phyloP scores from a whole-genome alignment of 2,113 vertebrate species.

The Lepisosteus osseus region DNA sequence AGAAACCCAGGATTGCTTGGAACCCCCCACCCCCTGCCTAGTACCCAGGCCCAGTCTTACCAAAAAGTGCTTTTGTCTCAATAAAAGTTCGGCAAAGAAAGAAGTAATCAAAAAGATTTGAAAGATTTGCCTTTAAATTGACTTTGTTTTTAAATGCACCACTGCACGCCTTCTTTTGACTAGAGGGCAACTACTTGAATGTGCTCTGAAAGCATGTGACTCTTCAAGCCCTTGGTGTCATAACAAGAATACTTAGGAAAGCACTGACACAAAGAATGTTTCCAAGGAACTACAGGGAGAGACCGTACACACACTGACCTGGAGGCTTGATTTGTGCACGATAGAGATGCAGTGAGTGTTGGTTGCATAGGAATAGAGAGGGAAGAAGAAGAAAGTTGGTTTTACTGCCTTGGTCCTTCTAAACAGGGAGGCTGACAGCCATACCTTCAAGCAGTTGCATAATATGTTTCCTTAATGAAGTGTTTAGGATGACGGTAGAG shows the following conservation, averaged over 20 bases:
- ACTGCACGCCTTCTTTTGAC: constrained; percentile 6
- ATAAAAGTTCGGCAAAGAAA: not conserved
- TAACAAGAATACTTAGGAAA: not conserved
- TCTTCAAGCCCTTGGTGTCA: not conserved
- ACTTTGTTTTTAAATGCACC: not conserved
- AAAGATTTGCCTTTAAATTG: not conserved
- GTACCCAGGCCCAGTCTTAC: not conserved
- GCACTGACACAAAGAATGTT: not conserved
- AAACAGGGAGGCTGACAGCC: not conserved
- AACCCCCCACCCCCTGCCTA: no score
- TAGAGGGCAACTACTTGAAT: constrained; percentile 13
- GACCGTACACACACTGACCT: not conserved
- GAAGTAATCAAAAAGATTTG: constrained; percentile 1
- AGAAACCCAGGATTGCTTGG: no score
- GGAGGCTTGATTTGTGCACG: not conserved
- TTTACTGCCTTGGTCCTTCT: not conserved
- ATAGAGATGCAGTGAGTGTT: not conserved
- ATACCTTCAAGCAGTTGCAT: not conserved
- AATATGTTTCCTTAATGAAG: constrained; percentile 16
- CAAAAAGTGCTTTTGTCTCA: not conserved
- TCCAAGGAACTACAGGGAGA: not conserved
- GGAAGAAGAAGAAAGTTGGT: not conserved
- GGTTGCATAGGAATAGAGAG: not conserved
- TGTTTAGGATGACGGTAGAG: constrained; percentile 18
- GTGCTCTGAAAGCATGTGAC: constrained; percentile 7